Base-by-base conservation (phyloP, 2,797 vertebrate species). In the Percopsis omiscomaycus region DNA sequence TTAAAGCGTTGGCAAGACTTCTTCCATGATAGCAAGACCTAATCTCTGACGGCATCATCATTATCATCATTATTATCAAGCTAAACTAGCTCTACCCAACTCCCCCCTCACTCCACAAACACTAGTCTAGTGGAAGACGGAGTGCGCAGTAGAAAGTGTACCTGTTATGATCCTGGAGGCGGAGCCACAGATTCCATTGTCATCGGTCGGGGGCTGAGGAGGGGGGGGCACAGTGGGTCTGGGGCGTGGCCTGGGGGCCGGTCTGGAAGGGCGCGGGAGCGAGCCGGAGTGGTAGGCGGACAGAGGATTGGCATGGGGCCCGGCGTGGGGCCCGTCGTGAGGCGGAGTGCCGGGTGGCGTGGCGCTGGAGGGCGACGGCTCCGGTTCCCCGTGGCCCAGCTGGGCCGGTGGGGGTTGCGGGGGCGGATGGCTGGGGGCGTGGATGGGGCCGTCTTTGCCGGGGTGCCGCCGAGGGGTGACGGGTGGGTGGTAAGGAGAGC, bases 101-200 rank as follows among this genome's bases (percentile, higher is more conserved):
- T 22, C 22, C 22, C 22, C 22, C 22, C 22, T 22, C 22, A 22
- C 22, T 1, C 22, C 22, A 22, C 22, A 22, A 22, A 22, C 22
- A 22, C 22, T 22, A 22, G 22, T 22, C 22, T 22, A 22, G 22
- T 22, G 22, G 8, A 12, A 60, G 29, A 1, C 5, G 16, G 22
- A 57, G 2, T 3, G 4, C 13, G 44, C 14, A 37, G 16, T 13
- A 37, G 16, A 27, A 2, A 1, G 16, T 57, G 92, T 89, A 99
- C 97, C 97, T 49, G 96, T 98, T 57, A 97, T 94, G 1, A 98
- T 88, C 74, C 88, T 97, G 77, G 96, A 98, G 3, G 94, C 88
- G 0, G 95, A 96, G 29, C 77, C 78, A 0, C 84, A 71, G 27
- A 90, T 81, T 27, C 83, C 64, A 0, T 81, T 66, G 0, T 97